phyloP scores from a whole-genome alignment of 1,140 invertebrate species.

The Ptiloglossa arizonensis region DNA sequence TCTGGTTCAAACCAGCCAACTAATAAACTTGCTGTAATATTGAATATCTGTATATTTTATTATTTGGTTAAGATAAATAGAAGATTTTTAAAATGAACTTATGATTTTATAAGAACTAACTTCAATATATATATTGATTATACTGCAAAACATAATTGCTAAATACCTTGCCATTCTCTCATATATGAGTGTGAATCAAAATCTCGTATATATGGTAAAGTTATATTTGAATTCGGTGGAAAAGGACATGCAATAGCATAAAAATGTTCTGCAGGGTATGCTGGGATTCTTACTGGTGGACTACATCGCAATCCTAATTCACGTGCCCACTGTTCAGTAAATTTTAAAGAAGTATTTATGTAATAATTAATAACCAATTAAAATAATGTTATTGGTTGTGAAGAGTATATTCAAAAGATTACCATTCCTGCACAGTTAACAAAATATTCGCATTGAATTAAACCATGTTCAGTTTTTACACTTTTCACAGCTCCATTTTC shows the following conservation, averaged over 20 bases:
- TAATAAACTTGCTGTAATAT: constrained; percentile 81
- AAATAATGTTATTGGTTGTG: background rate
- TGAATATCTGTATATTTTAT: background rate
- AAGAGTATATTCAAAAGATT: constrained; percentile 33
- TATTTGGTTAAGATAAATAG: background rate
- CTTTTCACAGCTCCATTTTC: constrained; percentile 83
- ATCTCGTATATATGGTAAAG: constrained; percentile 85
- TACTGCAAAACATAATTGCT: background rate
- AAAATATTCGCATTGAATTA: constrained; percentile 87
- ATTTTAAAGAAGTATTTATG: constrained; percentile 18
- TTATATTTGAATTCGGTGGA: constrained; percentile 62
- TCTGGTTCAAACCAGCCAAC: constrained; percentile 87
- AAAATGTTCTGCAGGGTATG: constrained; percentile 88
- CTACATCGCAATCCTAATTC: constrained; percentile 85
- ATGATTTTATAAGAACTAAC: no score
- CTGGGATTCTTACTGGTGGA: constrained; percentile 86
- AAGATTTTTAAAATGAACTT: background rate
- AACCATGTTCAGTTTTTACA: constrained; percentile 85
- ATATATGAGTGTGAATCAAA: constrained; percentile 87
- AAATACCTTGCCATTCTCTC: constrained; percentile 80
- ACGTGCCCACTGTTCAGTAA: constrained; percentile 84
- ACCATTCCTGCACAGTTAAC: constrained; percentile 89
- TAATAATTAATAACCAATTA: background rate
- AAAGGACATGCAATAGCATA: constrained; percentile 85
- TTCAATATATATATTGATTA: no score